These are phyloP conservation scores for Mastacembelus armatus DNA, from an alignment of 2,797 vertebrate species.

Conservation along the genomic window DNA sequence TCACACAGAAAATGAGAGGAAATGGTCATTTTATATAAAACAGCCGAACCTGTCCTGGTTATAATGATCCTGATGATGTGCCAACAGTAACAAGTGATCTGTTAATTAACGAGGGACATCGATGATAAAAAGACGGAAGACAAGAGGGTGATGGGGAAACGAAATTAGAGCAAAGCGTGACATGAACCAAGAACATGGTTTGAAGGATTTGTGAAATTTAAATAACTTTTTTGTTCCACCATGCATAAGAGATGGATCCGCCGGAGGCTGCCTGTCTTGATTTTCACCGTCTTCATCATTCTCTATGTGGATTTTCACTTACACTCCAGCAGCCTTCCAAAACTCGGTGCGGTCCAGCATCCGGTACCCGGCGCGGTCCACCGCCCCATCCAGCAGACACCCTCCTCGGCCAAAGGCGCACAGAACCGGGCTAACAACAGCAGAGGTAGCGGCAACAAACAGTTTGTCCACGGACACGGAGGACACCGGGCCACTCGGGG, in stretches of 20 bases:
- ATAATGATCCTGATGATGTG: background rate
- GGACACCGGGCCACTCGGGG: background rate
- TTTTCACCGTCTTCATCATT: constrained; percentile 72
- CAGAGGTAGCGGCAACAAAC: background rate
- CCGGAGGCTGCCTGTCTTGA: constrained; percentile 57
- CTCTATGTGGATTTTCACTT: constrained; percentile 78
- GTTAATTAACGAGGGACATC: background rate
- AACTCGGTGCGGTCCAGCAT: background rate
- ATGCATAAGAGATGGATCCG: constrained; percentile 72
- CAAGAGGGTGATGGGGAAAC: constrained; percentile 34
- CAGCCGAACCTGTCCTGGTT: too few species aligned
- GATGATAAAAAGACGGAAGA: constrained; percentile 21
- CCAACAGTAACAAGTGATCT: background rate
- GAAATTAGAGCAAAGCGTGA: background rate
- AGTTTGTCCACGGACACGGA: too few species aligned
- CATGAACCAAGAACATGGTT: background rate
- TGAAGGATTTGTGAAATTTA: background rate
- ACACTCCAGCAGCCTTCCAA: constrained; percentile 49
- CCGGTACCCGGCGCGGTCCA: background rate
- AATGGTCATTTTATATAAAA: background rate
- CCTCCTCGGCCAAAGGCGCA: background rate
- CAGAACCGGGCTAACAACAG: background rate
- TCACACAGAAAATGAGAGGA: constrained; percentile 8
- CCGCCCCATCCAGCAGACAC: constrained; percentile 14
- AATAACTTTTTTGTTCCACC: background rate